Evolutionary conservation across 2,888 invertebrate species (phyloP).

Genomic region (Ischnura elegans): DNA sequence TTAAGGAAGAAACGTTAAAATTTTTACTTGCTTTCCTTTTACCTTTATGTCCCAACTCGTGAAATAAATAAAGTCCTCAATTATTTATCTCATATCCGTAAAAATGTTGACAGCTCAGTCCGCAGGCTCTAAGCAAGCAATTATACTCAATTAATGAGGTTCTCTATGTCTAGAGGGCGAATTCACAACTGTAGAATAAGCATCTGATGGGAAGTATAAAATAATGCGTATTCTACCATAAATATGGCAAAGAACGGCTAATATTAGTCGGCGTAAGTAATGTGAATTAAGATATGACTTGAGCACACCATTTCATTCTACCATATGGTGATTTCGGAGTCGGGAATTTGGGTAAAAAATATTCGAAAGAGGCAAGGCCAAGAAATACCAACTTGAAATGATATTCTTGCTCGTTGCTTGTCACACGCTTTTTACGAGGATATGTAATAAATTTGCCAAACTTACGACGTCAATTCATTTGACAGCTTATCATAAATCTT

Average conservation of each 20-base stretch:
- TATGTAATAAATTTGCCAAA: slow-evolving; percentile 5
- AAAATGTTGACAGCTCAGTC: slow-evolving; percentile 53
- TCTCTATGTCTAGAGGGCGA: not conserved
- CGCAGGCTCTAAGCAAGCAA: not conserved
- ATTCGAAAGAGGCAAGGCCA: not conserved
- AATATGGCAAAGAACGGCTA: not conserved
- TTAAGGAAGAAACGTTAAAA: not conserved
- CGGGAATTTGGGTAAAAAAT: not conserved
- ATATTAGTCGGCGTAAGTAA: not conserved
- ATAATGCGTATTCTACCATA: not conserved
- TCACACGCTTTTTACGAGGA: not conserved
- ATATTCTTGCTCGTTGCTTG: slow-evolving; percentile 20
- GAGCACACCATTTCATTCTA: not conserved
- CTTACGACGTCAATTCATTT: not conserved
- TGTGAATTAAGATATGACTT: not conserved
- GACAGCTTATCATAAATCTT: not conserved
- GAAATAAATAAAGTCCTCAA: not conserved
- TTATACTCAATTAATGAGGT: not conserved
- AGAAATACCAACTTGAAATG: not conserved
- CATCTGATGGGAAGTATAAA: not conserved
- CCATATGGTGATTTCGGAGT: not conserved
- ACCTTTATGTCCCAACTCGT: not conserved
- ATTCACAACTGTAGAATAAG: not conserved
- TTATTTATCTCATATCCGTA: slow-evolving; percentile 44
- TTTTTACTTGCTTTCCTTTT: slow-evolving; percentile 21